Evolutionary conservation across 2,797 vertebrate species (phyloP).

Genomic region (Pantherophis alleghaniensis): DNA sequence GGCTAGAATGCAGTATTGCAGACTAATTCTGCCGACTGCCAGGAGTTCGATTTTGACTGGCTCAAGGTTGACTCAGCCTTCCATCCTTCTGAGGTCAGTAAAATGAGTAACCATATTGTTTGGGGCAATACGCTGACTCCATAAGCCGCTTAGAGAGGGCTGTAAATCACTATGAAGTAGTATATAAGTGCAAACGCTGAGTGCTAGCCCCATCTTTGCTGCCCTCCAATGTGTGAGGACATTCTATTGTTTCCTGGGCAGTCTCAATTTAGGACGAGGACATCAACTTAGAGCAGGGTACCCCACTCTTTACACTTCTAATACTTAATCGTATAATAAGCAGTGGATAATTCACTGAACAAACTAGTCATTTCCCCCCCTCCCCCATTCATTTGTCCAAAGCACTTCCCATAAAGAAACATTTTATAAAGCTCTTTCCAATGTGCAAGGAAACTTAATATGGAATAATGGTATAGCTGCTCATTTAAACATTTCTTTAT

Average conservation of each 20-base stretch:
- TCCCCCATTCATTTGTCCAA: not conserved
- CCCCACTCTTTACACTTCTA: not conserved
- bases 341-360: not conserved
- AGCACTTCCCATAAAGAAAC: not conserved
- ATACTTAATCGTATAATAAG: not conserved
- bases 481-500: not conserved
- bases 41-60: not conserved
- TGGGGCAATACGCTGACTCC: not conserved
- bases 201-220: not conserved
- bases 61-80: not conserved
- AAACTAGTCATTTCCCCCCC: not conserved
- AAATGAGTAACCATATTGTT: not conserved
- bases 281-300: not conserved
- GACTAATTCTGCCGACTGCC: not conserved
- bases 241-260: not conserved
- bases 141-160: not conserved
- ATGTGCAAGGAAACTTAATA: not conserved
- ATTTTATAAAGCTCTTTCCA: not conserved
- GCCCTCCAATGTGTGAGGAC: not conserved
- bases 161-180: not conserved
- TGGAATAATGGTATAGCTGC: not conserved
- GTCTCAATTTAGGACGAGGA: not conserved
- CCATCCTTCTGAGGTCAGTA: not conserved
- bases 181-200: not conserved
- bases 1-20: not conserved